Evolutionary conservation across 2,113 vertebrate genomes (phyloP), one percentile per base, ranked within the genome.

Genomic region (Phrynosoma platyrhinos): DNA sequence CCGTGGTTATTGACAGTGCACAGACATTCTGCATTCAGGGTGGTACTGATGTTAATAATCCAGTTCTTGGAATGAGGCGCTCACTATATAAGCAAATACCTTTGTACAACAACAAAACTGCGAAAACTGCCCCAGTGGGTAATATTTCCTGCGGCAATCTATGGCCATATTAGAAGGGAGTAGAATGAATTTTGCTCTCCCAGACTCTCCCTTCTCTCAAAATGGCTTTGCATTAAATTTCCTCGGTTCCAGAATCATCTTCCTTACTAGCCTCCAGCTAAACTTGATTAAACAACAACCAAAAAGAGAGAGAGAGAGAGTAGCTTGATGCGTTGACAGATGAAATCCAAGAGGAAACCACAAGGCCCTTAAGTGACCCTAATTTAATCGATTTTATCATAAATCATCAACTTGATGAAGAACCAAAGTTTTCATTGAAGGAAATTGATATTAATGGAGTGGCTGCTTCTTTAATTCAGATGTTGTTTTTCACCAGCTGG

Each of bases 301-400:
- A 62, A 86, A 53, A 36, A 32, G 32, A 77, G 21, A 77, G 18
- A 16, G 32, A 47, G 32, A 79, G 10, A 95, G 96, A 95, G 94
- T 96, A 81, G 91, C 96, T 94, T 97, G 96, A 95, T 95, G 92
- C 94, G 95, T 71, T 88, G 93, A 95, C 90, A 96, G 96, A 97
- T 95, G 95, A 96, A 97, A 97, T 94, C 96, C 93, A 96, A 97
- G 97, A 95, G 95, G 95, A 96, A 97, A 96, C 96, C 97, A 95
- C 97, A 97, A 95, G 95, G 94, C 94, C 96, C 94, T 83, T 96
- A 93, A 97, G 96, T 97, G 96, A 95, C 94, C 91, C 91, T 96
- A 96, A 97, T 98, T 96, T 96, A 97, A 98, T 98, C 96, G 97
- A 98, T 99, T 98, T 98, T 96, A 97, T 97, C 97, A 98, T 98